Evolutionary conservation across 2,888 invertebrate species (phyloP).

Genomic region (Andrena bicolor): DNA sequence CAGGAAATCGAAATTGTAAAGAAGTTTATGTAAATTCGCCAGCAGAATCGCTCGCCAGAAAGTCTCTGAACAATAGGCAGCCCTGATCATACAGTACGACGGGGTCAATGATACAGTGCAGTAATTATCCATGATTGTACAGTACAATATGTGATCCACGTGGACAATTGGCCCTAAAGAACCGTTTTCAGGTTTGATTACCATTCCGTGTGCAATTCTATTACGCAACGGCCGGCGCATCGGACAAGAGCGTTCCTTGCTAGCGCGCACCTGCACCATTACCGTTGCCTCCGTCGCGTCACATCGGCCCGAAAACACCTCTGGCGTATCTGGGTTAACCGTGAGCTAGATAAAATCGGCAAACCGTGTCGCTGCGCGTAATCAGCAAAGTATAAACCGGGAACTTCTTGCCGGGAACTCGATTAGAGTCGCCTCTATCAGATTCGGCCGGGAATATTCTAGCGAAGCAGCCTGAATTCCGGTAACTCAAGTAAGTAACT

Average conservation of each 20-base stretch:
- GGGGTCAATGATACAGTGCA: neutral
- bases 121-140: conserved; percentile 4
- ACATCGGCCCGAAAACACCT: neutral
- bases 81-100: neutral
- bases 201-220: neutral
- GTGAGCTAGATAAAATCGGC: conserved; percentile 18
- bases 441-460: conserved; percentile 36
- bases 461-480: conserved; percentile 28
- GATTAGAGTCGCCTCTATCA: conserved; percentile 23
- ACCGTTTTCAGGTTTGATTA: conserved; percentile 9
- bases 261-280: neutral
- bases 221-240: neutral
- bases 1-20: neutral
- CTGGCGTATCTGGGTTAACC: neutral
- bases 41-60: neutral
- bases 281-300: neutral
- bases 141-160: neutral
- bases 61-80: neutral
- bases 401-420: neutral
- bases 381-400: conserved; percentile 27
- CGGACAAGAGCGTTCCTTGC: neutral
- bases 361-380: neutral
- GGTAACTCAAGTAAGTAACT: conserved; percentile 55
- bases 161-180: neutral
- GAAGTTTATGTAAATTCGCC: neutral